These are phyloP conservation scores for Serilophus lunatus DNA, from an alignment of 2,113 vertebrate species.

Conservation along the genomic window DNA sequence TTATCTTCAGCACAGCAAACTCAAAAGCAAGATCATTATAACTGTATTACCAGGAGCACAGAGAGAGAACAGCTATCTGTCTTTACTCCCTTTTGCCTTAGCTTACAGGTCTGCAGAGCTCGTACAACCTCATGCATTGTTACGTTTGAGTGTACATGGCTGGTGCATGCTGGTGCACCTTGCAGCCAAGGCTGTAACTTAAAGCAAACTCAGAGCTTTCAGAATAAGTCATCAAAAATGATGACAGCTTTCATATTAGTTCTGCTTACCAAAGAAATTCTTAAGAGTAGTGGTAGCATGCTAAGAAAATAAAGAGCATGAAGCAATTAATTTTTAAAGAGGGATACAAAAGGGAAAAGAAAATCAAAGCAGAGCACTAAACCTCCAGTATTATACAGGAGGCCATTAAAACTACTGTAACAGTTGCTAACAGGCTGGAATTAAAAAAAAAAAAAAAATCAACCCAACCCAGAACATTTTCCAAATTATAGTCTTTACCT, in stretches of 20 bases:
- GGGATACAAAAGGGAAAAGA: neutral
- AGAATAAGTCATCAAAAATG: neutral
- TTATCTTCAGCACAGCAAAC: neutral
- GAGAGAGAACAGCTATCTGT: fast-evolving
- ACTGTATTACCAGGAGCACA: neutral
- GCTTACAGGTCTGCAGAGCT: neutral
- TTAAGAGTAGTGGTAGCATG: neutral
- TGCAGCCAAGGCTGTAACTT: neutral
- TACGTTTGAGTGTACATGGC: fast-evolving
- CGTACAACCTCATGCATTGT: neutral
- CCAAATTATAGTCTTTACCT: constrained; percentile 75
- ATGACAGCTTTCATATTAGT: neutral
- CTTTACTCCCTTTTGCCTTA: neutral
- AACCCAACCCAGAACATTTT: neutral
- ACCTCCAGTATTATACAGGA: neutral
- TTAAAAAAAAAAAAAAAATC: neutral
- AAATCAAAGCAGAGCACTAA: neutral
- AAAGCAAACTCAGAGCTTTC: neutral
- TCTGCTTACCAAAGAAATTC: neutral
- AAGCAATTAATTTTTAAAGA: neutral
- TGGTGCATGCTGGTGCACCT: neutral
- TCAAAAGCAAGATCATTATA: neutral
- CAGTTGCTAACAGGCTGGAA: neutral
- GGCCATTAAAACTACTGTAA: neutral
- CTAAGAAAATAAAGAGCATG: neutral